Base-by-base conservation (phyloP, 2,113 vertebrate species). In the Sakesphorus luctuosus region DNA sequence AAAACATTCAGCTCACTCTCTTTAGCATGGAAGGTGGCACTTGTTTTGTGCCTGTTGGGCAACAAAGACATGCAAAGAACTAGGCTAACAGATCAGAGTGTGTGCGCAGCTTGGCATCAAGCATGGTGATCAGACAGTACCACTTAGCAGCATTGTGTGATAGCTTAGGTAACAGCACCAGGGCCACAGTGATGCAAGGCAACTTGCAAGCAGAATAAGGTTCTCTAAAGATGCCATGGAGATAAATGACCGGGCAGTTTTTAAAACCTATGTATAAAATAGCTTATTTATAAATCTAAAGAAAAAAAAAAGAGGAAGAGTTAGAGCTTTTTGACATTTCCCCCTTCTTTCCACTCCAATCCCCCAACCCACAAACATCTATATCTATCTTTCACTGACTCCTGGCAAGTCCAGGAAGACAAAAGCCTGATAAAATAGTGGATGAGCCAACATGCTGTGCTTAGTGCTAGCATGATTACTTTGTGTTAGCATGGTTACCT, bases 121-220 rank as follows among this genome's bases (percentile, higher is more conserved):
- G 21, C 16, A 31, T 24, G 14, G 17, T 53, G 47, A 56, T 58
- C 63, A 88, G 49, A n/a, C 33, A 82, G 38, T 25, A 73, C 14
- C 2, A 53, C 58, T 82, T 68, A 61, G 20, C 73, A 86, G 14
- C 40, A 82, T 11, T 1, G 0, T 28, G 23, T 0, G 0, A 63
- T 11, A 84, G 35, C 33, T 38, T 16, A 46, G 35, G 38, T 52
- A 75, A 84, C 33, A 55, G 18, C 35, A 31, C 28, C 47, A 82
- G 38, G 38, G 29, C 23, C 3, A 2, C 17, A 43, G 69, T n/a
- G 14, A 28, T 47, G 12, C 31, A 43, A 72, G 18, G 9, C 31
- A 62, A 58, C 14, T 47, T 68, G 18, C 23, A 94, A 82, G 53
- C 16, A 72, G 23, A 75, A 29, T 47, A 84, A 52, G 9, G 24